Evolutionary conservation across 2,113 vertebrate species (phyloP), one percentile per base, ranked within the genome.

Genomic region (Rhea americana): DNA sequence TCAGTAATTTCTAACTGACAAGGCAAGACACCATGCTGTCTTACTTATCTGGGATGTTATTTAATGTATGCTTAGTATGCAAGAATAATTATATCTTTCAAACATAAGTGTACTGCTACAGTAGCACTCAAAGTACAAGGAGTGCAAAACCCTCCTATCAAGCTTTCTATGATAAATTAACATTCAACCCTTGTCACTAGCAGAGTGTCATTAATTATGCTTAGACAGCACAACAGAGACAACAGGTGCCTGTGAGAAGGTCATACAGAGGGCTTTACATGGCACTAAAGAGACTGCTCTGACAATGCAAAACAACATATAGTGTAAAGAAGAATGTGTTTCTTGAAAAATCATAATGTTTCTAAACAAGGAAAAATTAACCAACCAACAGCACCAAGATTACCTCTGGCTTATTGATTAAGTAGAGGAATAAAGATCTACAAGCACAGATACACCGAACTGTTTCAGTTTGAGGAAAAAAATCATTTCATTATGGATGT

Each of bases 171-270:
- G 86, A 95, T 77, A 88, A 95, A 97, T 97, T 97, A 97, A 92
- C 93, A 98, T 97, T 97, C 96, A 83, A 63, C 48, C 41, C 82
- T 90, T 84, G 88, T 88, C 93, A 96, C 93, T 93, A 93, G 62
- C 70, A 88, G 32, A 93, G 84, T 91, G 61, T 89, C 87, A 96
- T 96, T 97, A 97, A 97, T 97, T 97, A 97, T 90, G 78, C 92
- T 91, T 66, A 93, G 89, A 85, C 93, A 96, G 71, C 90, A 95
- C 87, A 93, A 93, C 89, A 97, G 89, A 95, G 91, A 94, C 92
- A 97, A 97, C 96, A 97, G 95, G 95, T 94, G 87, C 88, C 89
- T 77, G 37, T 35, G 32, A 59, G 78, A 94, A 95, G 92, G 95
- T 87, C 78, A 78, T 2, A 72, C 28, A 88, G 86, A 96, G 59